A percentile compares a stretch with the other conserved stretches of the same genome.
These are phyloP conservation scores for Monoplex corrugatus DNA, from an alignment of 2,888 invertebrate genomes.

Conservation along the genomic window DNA sequence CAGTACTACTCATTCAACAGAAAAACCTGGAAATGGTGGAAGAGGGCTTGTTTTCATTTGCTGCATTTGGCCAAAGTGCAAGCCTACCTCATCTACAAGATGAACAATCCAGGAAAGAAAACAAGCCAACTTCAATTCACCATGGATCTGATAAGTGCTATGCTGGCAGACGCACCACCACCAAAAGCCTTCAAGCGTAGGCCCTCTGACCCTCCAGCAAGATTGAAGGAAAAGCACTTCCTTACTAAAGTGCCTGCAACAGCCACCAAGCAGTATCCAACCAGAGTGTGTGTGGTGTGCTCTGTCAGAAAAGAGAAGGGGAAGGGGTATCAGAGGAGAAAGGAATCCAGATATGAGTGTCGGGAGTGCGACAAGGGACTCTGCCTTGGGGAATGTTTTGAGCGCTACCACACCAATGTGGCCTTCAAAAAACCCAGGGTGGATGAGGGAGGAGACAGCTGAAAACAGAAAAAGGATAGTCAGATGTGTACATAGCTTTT, in stretches of 20 bases:
- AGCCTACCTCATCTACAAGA: conserved; percentile 20
- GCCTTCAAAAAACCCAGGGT: conserved; percentile 15
- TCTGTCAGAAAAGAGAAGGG: conserved; percentile 23
- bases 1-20: conserved; percentile 46
- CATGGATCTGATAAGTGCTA: conserved; percentile 20
- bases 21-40: conserved; percentile 50
- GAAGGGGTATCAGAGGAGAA: conserved; percentile 17
- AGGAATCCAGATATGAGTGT: conserved; percentile 30
- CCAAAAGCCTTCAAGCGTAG: conserved; percentile 25
- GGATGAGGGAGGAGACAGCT: neutral
- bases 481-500: neutral
- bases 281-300: conserved; percentile 12
- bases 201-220: conserved; percentile 9
- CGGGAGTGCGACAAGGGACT: conserved; percentile 16
- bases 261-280: conserved; percentile 16
- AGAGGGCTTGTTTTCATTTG: conserved; percentile 43
- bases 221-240: conserved; percentile 1
- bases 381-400: conserved; percentile 2
- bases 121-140: conserved; percentile 30
- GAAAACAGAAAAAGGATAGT: neutral
- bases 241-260: neutral
- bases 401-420: conserved; percentile 16
- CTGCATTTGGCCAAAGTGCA: conserved; percentile 39
- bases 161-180: neutral
- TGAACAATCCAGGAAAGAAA: neutral